Evolutionary conservation across 2,888 invertebrate genomes (phyloP).

Genomic region (Luffia ferchaultella): DNA sequence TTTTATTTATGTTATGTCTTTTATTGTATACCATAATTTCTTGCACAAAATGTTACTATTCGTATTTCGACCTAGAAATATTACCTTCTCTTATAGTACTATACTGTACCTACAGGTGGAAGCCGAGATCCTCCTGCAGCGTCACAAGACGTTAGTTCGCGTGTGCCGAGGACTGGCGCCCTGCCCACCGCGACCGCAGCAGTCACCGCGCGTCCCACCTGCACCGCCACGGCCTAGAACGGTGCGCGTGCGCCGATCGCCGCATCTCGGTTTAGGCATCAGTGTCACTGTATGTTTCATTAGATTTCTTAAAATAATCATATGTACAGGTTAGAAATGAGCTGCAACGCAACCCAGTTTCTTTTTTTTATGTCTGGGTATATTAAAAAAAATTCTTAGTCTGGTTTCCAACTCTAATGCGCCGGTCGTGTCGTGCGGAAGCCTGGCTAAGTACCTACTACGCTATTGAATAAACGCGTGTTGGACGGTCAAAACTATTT

Average conservation of each 20-base stretch:
- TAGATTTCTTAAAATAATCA: background rate
- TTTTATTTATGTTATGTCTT: no score
- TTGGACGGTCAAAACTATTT: no score
- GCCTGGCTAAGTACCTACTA: no score
- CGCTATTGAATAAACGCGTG: no score
- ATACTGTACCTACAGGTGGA: slow-evolving; percentile 68
- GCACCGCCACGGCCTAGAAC: slow-evolving; percentile 64
- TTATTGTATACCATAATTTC: no score
- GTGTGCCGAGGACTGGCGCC: slow-evolving; percentile 66
- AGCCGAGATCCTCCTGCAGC: slow-evolving; percentile 85
- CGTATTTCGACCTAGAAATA: no score
- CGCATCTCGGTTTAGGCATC: slow-evolving; percentile 84
- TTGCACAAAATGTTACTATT: no score
- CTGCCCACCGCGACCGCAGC: slow-evolving; percentile 22
- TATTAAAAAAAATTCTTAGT: no score
- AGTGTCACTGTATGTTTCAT: slow-evolving; percentile 75
- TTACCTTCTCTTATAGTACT: no score
- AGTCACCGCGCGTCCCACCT: slow-evolving; percentile 20
- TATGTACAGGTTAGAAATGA: slow-evolving; percentile 5
- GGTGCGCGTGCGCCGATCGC: slow-evolving; percentile 74
- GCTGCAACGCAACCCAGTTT: slow-evolving; percentile 2
- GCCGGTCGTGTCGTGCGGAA: no score
- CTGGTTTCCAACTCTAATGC: no score
- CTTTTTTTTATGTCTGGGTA: no score
- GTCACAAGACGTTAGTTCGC: slow-evolving; percentile 82